Conservation (phyloP, 2,797 vertebrate genomes). For the Jordanella pulchra region DNA sequence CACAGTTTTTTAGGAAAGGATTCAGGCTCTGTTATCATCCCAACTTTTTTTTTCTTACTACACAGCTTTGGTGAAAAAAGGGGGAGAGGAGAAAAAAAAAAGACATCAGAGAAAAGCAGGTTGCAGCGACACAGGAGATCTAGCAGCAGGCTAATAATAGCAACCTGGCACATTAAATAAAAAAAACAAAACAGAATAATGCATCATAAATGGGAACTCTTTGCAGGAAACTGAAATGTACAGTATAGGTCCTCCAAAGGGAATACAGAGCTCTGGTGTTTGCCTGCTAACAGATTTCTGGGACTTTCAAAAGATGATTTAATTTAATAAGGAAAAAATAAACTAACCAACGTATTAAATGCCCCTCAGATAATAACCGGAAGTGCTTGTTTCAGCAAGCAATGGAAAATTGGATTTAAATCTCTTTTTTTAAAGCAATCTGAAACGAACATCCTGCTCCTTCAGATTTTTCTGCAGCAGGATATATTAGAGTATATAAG, state of each 20-base stretch:
- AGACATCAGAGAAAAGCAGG: constrained; percentile 39
- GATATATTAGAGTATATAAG: not conserved
- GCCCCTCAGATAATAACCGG: too few relatives aligned
- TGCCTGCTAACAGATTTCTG: too few relatives aligned
- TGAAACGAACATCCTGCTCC: not conserved
- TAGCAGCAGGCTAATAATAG: constrained; percentile 62
- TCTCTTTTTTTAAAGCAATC: not conserved
- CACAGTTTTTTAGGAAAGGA: constrained; percentile 17
- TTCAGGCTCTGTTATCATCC: constrained; percentile 9
- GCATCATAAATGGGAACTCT: not conserved
- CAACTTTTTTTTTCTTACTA: constrained; percentile 8
- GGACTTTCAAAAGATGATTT: too few relatives aligned
- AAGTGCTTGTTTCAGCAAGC: too few relatives aligned
- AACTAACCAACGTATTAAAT: too few relatives aligned
- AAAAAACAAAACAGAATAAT: constrained; percentile 3
- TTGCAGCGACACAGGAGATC: constrained; percentile 40
- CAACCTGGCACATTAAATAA: constrained; percentile 35
- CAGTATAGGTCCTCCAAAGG: constrained; percentile 1
- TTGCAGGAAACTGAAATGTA: not conserved
- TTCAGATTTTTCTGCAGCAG: too few relatives aligned
- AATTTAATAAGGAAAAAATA: too few relatives aligned
- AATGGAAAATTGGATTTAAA: not conserved
- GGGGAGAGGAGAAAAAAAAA: not conserved
- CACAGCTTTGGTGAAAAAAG: not conserved
- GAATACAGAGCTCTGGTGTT: not conserved